Percentiles rank a stretch among this genome's conserved stretches.
Evolutionary conservation across 2,113 vertebrate genomes (phyloP).

Genomic region (Corvus cornix): DNA sequence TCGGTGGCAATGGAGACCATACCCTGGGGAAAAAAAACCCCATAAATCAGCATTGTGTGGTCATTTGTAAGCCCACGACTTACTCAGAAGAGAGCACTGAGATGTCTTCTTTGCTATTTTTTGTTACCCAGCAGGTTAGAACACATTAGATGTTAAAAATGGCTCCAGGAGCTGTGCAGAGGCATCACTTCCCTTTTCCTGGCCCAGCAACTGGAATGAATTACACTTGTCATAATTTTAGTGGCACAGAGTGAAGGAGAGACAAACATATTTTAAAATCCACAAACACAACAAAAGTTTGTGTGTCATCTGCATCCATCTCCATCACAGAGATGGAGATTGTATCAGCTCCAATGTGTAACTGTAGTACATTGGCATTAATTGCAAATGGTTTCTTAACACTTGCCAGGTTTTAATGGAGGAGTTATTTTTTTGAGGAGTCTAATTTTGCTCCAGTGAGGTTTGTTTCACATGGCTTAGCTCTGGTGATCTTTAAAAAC

Average conservation of each 20-base stretch:
- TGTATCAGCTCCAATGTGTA: background rate
- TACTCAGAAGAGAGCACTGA: background rate
- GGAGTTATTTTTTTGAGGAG: background rate
- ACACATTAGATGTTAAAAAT: background rate
- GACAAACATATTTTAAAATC: background rate
- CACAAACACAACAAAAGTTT: background rate
- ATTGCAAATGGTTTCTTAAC: background rate
- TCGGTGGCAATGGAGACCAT: slow-evolving; percentile 91
- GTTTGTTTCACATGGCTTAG: background rate
- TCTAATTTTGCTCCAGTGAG: background rate
- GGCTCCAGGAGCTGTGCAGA: background rate
- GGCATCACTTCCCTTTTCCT: background rate
- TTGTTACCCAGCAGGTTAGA: background rate
- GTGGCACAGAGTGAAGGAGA: background rate
- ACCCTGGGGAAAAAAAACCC: slow-evolving; percentile 69
- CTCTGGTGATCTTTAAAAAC: background rate
- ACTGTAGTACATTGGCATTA: background rate
- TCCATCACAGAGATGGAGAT: background rate
- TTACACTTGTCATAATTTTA: background rate
- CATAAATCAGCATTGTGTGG: background rate
- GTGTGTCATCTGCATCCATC: background rate
- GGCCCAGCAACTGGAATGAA: background rate
- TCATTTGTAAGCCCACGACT: background rate
- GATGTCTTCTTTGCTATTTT: background rate
- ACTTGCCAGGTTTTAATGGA: background rate